A percentile compares a stretch with the other conserved stretches of the same genome.
Conservation (phyloP, 2,113 vertebrate genomes). For the Mixornis gularis region DNA sequence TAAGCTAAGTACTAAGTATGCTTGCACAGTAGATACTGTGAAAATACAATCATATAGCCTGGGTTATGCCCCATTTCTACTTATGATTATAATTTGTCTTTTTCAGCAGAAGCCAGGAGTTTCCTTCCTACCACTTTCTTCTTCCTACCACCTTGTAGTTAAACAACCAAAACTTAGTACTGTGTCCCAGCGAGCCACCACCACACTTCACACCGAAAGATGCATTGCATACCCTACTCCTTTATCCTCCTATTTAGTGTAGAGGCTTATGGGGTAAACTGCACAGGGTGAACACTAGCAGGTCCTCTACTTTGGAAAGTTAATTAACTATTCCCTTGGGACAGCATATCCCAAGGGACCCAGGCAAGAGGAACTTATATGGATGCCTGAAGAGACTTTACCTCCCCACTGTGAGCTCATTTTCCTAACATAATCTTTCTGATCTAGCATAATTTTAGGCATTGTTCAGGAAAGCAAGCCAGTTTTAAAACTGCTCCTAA, state of each 20-base stretch:
- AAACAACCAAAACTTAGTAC: background rate
- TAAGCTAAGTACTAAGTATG: background rate
- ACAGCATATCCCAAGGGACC: background rate
- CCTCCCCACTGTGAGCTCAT: background rate
- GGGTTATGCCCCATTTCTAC: background rate
- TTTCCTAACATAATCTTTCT: background rate
- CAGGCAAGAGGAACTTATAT: background rate
- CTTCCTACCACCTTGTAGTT: background rate
- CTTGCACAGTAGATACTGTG: background rate
- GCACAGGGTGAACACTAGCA: background rate
- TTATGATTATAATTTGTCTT: background rate
- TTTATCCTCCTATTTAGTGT: background rate
- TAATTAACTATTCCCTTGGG: background rate
- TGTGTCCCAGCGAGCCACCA: accelerated
- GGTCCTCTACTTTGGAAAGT: background rate
- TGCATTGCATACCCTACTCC: too few relatives aligned
- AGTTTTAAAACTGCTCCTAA: background rate
- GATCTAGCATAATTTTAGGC: background rate
- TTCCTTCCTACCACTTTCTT: background rate
- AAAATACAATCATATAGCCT: background rate
- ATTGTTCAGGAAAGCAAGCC: background rate
- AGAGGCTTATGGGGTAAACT: background rate
- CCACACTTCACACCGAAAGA: background rate
- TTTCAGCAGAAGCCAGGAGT: background rate
- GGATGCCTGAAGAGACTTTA: background rate